phyloP scores from a whole-genome alignment of 2,888 invertebrate species.

The Zygothrica quintamaculata region DNA sequence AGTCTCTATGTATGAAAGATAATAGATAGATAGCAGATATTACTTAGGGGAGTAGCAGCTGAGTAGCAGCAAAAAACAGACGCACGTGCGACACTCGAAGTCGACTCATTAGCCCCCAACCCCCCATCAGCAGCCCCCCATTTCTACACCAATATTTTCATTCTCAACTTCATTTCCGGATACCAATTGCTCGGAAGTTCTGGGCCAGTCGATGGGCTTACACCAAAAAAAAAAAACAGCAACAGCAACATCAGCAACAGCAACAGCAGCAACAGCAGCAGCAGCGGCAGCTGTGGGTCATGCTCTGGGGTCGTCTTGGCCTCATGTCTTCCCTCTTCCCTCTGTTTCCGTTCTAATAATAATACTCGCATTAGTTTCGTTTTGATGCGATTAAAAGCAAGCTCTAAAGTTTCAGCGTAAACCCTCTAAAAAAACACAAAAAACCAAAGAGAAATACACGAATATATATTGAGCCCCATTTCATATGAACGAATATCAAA shows the following conservation, averaged over 20 bases:
- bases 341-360: conserved; percentile 69
- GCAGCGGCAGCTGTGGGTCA: conserved; percentile 43
- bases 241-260: too few species aligned
- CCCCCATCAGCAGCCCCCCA: background rate
- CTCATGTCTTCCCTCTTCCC: conserved; percentile 11
- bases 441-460: conserved; percentile 2
- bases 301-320: background rate
- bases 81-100: conserved; percentile 77
- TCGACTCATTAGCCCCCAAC: conserved; percentile 67
- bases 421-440: conserved; percentile 9
- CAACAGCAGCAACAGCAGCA: conserved; percentile 5
- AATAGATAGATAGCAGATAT: background rate
- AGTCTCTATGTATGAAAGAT: background rate
- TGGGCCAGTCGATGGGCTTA: conserved; percentile 22
- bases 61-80: conserved; percentile 41
- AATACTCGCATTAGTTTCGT: conserved; percentile 75
- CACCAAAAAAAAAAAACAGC: conserved; percentile 10
- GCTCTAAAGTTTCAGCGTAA: conserved; percentile 39
- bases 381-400: conserved; percentile 73
- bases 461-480: too few species aligned
- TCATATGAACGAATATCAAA: conserved; percentile 5
- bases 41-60: conserved; percentile 19
- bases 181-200: conserved; percentile 14
- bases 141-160: background rate
- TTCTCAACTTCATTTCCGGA: conserved; percentile 10